Base-by-base conservation (phyloP, 2,888 invertebrate species). In the Parnassius mnemosyne region DNA sequence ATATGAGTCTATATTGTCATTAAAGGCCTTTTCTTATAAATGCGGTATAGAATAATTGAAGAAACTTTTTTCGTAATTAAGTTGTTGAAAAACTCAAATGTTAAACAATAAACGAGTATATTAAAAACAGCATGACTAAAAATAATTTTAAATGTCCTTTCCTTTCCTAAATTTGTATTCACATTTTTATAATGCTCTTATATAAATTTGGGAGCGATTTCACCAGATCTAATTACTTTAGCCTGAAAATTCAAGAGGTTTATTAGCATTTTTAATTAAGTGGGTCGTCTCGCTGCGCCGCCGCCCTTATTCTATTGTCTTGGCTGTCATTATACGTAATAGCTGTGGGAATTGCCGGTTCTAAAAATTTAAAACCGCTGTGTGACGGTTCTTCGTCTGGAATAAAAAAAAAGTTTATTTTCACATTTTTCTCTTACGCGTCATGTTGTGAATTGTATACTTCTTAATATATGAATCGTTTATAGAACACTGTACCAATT, bases 211-310 rank as follows among this genome's bases (percentile, higher is more conserved):
- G 49, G 54, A 55, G 46, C 53, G 49, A 53, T 53, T 63, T 44
- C 16, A 57, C 52, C 53, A 44, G 54, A 47, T 56, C 12, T 55
- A 60, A 60, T 62, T 60, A 63, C 64, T 60, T 63, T 55, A 60
- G 43, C 63, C 54, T 42, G 57, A 60, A 47, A 65, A 59, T 61
- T 61, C 63, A 44, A 64, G 53, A 64, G 65, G 66, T 69, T 68
- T 68, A 71, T 68, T 68, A 70, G 68, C 68, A 65, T 70, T 70
- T 69, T 69, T 72, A 69, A 70, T 72, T 67, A 69, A 69, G 65
- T 64, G 63, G 61, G 60, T 56, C 60, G 60, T 50, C 54, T 49
- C 60, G 55, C 53, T 63, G 64, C 57, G 59, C 55, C 55, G 53
- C 46, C 60, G 55, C 58, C 59, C 56, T 66, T 65, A 65, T 66